Percentiles rank a stretch among this genome's conserved stretches.
phyloP scores from a whole-genome alignment of 1,140 invertebrate species.

The Hesperophylax magnus region DNA sequence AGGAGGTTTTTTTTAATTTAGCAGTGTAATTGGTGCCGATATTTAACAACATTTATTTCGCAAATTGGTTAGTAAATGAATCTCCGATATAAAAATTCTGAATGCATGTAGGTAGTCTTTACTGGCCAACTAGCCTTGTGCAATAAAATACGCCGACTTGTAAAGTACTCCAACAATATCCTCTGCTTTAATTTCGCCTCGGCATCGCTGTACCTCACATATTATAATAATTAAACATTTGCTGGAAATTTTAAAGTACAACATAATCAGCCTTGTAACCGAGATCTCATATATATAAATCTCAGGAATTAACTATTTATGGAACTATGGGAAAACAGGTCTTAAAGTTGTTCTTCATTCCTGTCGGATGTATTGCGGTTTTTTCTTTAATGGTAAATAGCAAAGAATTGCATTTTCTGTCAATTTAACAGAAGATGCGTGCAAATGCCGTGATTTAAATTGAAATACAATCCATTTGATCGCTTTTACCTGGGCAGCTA shows the following conservation, averaged over 20 bases:
- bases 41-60: no score
- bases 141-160: not conserved
- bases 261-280: slow-evolving; percentile 4
- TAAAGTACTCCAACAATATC: not conserved
- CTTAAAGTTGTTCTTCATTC: not conserved
- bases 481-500: not conserved
- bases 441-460: not conserved
- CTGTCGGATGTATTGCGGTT: not conserved
- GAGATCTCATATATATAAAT: not conserved
- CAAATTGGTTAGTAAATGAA: no score
- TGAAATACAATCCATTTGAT: not conserved
- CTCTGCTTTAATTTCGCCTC: not conserved
- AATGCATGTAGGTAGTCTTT: not conserved
- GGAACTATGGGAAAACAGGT: slow-evolving; percentile 10
- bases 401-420: slow-evolving; percentile 1
- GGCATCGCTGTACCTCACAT: not conserved
- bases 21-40: no score
- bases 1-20: no score
- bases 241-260: slow-evolving; percentile 4
- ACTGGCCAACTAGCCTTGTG: not conserved
- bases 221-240: slow-evolving; percentile 13
- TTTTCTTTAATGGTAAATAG: not conserved
- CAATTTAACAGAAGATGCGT: slow-evolving; percentile 7
- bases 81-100: not conserved
- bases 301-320: slow-evolving; percentile 2